A percentile compares a stretch with the other conserved stretches of the same genome.
These are phyloP conservation scores for Mycalesis mineus DNA, from an alignment of 2,888 invertebrate genomes.

Conservation along the genomic window DNA sequence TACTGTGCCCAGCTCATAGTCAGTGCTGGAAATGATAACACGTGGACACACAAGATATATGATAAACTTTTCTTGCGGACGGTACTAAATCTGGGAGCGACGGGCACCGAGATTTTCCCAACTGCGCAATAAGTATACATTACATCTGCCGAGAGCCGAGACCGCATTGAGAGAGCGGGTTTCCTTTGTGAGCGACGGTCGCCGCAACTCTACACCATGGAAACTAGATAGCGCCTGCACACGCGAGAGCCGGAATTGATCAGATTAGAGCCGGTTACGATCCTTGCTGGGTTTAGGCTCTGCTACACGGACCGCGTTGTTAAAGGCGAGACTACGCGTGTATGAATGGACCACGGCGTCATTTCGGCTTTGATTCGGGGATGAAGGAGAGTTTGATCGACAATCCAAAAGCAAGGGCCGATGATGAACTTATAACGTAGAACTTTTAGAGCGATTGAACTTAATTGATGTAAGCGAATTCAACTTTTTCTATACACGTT, in stretches of 20 bases:
- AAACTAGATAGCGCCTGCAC: conserved; percentile 47
- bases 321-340: not conserved
- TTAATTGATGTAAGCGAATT: too few species aligned
- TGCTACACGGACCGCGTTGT: not conserved
- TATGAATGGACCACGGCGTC: too few species aligned
- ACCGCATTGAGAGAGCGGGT: conserved; percentile 29
- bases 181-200: conserved; percentile 28
- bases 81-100: not conserved
- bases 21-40: too few species aligned
- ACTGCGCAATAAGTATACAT: conserved; percentile 29
- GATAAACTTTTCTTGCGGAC: not conserved
- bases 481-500: too few species aligned
- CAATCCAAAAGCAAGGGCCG: too few species aligned
- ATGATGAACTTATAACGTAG: too few species aligned
- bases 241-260: conserved; percentile 28
- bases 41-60: too few species aligned
- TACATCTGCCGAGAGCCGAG: conserved; percentile 29
- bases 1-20: too few species aligned
- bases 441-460: too few species aligned
- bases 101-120: conserved; percentile 21
- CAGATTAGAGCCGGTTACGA: conserved; percentile 26
- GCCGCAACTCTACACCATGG: conserved; percentile 58
- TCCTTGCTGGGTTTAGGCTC: conserved; percentile 5
- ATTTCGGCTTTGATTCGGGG: too few species aligned
- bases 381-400: too few species aligned